Conservation (phyloP, 2,113 vertebrate genomes). For the Austrofundulus limnaeus region DNA sequence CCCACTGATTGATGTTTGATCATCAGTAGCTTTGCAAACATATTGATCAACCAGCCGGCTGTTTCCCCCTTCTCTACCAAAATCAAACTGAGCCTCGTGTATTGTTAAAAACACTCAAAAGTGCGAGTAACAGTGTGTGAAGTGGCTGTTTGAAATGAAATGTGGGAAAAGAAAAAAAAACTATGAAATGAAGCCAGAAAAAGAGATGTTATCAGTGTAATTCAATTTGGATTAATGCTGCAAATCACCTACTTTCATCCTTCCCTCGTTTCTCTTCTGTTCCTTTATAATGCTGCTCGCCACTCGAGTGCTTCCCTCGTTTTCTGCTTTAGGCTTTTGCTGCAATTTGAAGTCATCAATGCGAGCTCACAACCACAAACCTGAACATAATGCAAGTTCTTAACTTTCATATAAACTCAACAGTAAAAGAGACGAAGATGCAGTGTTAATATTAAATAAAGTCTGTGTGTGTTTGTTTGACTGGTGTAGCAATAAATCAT, state of each 20-base stretch:
- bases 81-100: slow-evolving; percentile 27
- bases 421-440: too few species aligned
- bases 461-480: too few species aligned
- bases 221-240: slow-evolving; percentile 70
- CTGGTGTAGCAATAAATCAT: too few species aligned
- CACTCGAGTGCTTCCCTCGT: slow-evolving; percentile 60
- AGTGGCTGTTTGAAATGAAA: slow-evolving; percentile 49
- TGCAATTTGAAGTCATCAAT: slow-evolving; percentile 40
- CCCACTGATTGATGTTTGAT: slow-evolving; percentile 62
- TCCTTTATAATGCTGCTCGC: slow-evolving; percentile 60
- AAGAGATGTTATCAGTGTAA: slow-evolving; percentile 60
- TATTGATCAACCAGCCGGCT: slow-evolving; percentile 6
- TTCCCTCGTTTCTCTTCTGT: slow-evolving; percentile 44
- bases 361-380: slow-evolving; percentile 2
- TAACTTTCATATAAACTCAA: not conserved
- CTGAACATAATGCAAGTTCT: not conserved
- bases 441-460: too few species aligned
- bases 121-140: slow-evolving; percentile 7
- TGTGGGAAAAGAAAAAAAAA: slow-evolving; percentile 21
- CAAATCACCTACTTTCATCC: slow-evolving; percentile 62
- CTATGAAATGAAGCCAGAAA: slow-evolving; percentile 28
- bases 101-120: not conserved
- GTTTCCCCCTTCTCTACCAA: not conserved
- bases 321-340: slow-evolving; percentile 35
- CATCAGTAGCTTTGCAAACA: slow-evolving; percentile 48